Evolutionary conservation across 2,888 invertebrate species (phyloP).

Genomic region (Morpho achilles): DNA sequence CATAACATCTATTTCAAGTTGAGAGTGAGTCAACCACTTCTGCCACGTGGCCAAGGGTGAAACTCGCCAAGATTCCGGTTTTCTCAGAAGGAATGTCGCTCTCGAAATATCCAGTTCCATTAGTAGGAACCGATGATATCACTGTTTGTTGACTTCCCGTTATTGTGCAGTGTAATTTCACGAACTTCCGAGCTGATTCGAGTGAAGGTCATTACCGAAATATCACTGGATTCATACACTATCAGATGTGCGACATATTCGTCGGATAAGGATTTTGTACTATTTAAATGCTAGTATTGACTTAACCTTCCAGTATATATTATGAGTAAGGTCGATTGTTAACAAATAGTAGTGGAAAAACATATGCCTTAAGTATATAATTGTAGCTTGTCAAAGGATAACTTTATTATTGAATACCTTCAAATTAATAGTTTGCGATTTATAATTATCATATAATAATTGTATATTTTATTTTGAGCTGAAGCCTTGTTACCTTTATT

Average conservation of each 20-base stretch:
- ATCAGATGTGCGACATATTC: slow-evolving; percentile 2
- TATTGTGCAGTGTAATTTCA: slow-evolving; percentile 19
- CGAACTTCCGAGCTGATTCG: slow-evolving; percentile 23
- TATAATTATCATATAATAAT: too few species aligned
- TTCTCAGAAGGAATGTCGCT: slow-evolving; percentile 45
- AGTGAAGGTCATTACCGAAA: slow-evolving; percentile 15
- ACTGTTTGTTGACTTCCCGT: slow-evolving; percentile 33
- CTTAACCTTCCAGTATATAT: too few species aligned
- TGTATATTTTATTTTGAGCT: too few species aligned
- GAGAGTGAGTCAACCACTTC: slow-evolving; percentile 39
- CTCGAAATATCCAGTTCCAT: slow-evolving; percentile 39
- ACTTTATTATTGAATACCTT: too few species aligned
- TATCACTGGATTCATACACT: slow-evolving; percentile 8
- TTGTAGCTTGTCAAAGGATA: too few species aligned
- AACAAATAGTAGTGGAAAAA: too few species aligned
- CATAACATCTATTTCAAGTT: slow-evolving; percentile 12
- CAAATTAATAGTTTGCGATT: too few species aligned
- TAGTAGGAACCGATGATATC: slow-evolving; percentile 38
- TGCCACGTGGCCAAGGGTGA: slow-evolving; percentile 40
- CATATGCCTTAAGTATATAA: too few species aligned
- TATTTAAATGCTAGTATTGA: too few species aligned
- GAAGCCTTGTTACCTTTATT: too few species aligned
- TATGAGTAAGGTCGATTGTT: too few species aligned
- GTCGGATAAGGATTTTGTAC: too few species aligned
- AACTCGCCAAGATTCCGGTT: slow-evolving; percentile 50